These are phyloP conservation scores for Dysmachus trigonus DNA, from an alignment of 2,888 invertebrate genomes.

Conservation along the genomic window DNA sequence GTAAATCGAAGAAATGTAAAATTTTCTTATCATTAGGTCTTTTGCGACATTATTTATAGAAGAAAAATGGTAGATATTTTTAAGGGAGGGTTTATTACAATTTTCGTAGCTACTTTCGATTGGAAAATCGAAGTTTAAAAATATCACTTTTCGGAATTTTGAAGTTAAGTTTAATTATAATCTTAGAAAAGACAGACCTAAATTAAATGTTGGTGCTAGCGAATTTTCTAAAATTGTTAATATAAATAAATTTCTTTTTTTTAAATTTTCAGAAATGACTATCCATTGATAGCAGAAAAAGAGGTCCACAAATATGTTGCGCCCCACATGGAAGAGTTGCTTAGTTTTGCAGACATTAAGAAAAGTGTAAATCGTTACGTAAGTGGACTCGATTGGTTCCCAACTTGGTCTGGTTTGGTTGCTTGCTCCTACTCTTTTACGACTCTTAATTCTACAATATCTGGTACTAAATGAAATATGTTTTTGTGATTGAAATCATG, in stretches of 20 bases:
- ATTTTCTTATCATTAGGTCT: no score
- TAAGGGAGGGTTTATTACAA: no score
- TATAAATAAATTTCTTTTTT: no score
- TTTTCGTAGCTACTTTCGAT: no score
- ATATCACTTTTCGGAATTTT: no score
- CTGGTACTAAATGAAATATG: neutral
- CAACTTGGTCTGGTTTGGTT: slow-evolving; percentile 74
- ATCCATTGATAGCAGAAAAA: slow-evolving; percentile 56
- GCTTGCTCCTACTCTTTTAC: slow-evolving; percentile 73
- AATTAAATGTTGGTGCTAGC: no score
- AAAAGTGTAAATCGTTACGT: slow-evolving; percentile 74
- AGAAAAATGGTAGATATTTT: no score
- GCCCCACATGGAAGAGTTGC: slow-evolving; percentile 63
- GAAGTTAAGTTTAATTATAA: no score
- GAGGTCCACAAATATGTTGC: slow-evolving; percentile 57
- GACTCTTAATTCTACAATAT: neutral
- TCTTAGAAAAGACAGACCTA: no score
- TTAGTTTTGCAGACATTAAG: slow-evolving; percentile 73
- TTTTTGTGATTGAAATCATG: neutral
- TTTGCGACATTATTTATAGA: no score
- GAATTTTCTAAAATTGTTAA: neutral
- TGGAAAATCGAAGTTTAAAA: no score
- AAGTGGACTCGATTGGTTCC: slow-evolving; percentile 75
- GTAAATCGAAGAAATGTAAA: no score
- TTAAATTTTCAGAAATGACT: slow-evolving; percentile 58